Evolutionary conservation across 2,797 vertebrate species (phyloP), one percentile per base, ranked within the genome.

Genomic region (Pelodytes ibericus): DNA sequence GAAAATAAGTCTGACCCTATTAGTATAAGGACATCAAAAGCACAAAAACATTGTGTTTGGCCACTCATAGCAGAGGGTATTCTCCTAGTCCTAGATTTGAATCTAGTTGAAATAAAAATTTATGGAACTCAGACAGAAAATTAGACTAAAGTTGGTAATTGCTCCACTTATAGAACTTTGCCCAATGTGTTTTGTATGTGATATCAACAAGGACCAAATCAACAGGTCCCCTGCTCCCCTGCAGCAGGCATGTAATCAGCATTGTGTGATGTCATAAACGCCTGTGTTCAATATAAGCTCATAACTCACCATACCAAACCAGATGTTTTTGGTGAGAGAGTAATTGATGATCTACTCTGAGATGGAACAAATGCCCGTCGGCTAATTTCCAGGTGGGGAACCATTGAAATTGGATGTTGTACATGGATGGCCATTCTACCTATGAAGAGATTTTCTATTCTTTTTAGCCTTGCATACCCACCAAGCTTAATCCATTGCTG

Each of bases 221-320:
- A 39, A 39, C 15, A 8, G 36, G 36, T 39, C 36, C 15, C 36
- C 36, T 39, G 36, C 36, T 39, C 7, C 36, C 36, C 15, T 39
- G 36, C 15, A 39, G 36, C 36, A 87, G 84, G 82, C 47, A 76
- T 85, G 83, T n/a, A n/a, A n/a, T n/a, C n/a, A n/a, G n/a, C n/a
- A n/a, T n/a, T 89, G 90, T 90, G 87, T 79, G 87, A 91, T 89
- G 84, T 87, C 86, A 90, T 90, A 89, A 90, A 91, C 85, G 84
- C 88, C 90, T 89, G 88, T 86, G 88, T 86, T 91, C 87, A 87
- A 91, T 90, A 91, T 89, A 90, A 90, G 88, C 87, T 90, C 89
- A 89, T 91, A 92, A 91, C 81, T 92, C 88, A 89, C 83, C 82
- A 82, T 83, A 85, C 86, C 58, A 83, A 88, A 84, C 86, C 90